Conservation (phyloP, 1,140 invertebrate species). For the Papilio xuthus region DNA sequence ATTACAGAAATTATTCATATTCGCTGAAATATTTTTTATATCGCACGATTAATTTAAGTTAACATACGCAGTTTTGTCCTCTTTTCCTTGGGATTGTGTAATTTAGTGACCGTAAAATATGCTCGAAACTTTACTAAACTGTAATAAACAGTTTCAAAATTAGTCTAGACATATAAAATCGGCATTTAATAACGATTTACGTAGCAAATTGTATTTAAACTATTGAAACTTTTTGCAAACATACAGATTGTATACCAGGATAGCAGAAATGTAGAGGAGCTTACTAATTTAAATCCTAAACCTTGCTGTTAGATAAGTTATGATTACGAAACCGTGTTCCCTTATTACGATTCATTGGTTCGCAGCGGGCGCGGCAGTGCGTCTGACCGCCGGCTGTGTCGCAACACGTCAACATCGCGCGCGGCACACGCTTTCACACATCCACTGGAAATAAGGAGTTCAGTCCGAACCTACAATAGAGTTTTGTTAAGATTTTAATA, state of each 20-base stretch:
- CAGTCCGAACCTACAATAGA: background rate
- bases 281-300: background rate
- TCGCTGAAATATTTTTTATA: no score
- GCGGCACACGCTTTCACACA: conserved; percentile 25
- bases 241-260: background rate
- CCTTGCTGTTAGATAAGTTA: background rate
- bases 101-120: no score
- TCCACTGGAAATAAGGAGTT: conserved; percentile 2
- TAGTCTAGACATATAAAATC: no score
- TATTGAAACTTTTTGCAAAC: background rate
- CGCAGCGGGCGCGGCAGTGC: background rate
- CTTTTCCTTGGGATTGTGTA: no score
- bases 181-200: no score
- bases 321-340: conserved; percentile 16
- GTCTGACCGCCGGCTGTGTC: conserved; percentile 18
- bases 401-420: background rate
- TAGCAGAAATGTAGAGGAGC: background rate
- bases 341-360: conserved; percentile 16
- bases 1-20: no score
- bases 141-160: no score
- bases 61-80: no score
- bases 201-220: no score
- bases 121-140: no score
- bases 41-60: no score
- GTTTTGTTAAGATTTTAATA: background rate